phyloP scores from a whole-genome alignment of 2,888 invertebrate species.

The Zygogramma bicolorata region DNA sequence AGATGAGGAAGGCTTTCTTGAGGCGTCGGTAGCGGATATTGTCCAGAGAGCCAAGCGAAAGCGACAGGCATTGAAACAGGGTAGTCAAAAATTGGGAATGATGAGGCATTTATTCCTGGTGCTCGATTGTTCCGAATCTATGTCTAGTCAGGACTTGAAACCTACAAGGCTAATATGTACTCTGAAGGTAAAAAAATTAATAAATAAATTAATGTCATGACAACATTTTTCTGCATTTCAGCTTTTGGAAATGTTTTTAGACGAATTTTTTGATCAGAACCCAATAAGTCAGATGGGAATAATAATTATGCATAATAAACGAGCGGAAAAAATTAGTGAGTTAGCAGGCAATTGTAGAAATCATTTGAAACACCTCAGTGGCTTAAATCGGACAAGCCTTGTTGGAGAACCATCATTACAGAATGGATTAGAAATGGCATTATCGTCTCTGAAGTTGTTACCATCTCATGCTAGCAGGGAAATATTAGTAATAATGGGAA shows the following conservation, averaged over 20 bases:
- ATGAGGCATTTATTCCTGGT: constrained; percentile 96
- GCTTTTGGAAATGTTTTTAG: constrained; percentile 92
- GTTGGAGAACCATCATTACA: constrained; percentile 96
- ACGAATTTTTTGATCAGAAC: constrained; percentile 98
- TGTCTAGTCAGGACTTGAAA: constrained; percentile 95
- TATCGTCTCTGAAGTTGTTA: constrained; percentile 85
- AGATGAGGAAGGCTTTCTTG: constrained; percentile 93
- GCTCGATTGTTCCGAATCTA: constrained; percentile 93
- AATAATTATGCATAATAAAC: constrained; percentile 90
- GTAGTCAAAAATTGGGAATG: constrained; percentile 93
- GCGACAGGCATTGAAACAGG: constrained; percentile 77
- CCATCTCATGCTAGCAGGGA: constrained; percentile 97
- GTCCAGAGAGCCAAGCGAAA: constrained; percentile 90
- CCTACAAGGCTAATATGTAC: constrained; percentile 91
- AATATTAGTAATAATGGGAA: constrained; percentile 90
- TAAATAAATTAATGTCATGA: not conserved
- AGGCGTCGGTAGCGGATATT: constrained; percentile 90
- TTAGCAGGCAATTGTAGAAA: constrained; percentile 88
- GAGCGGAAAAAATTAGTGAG: constrained; percentile 93
- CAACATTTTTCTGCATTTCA: constrained; percentile 66
- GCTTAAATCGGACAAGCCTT: constrained; percentile 75
- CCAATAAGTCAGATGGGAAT: constrained; percentile 97
- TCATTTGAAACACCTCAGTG: constrained; percentile 79
- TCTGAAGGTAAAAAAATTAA: constrained; percentile 76
- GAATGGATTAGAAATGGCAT: constrained; percentile 91